Evolutionary conservation across 2,113 vertebrate species (phyloP).

Genomic region (Aix galericulata): DNA sequence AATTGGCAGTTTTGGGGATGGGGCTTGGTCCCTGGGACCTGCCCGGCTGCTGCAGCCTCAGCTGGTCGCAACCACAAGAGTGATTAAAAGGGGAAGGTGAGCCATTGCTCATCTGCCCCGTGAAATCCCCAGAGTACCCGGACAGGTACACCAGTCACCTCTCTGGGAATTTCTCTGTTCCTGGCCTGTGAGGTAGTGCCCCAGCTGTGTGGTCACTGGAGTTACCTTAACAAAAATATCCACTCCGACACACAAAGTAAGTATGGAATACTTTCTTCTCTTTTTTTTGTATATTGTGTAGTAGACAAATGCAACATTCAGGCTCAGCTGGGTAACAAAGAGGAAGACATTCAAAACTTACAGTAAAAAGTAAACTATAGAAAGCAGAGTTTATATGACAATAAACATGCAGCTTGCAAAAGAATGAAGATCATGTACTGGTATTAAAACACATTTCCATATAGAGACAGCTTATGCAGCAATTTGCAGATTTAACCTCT

Average conservation of each 20-base stretch:
- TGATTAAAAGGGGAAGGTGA: background rate
- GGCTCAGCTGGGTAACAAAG: background rate
- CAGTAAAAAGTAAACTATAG: conserved; percentile 2
- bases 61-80: rapidly evolving
- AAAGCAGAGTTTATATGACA: conserved; percentile 58
- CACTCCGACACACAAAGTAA: background rate
- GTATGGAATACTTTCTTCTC: background rate
- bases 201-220: background rate
- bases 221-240: background rate
- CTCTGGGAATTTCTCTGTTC: rapidly evolving
- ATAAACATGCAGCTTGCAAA: conserved; percentile 57
- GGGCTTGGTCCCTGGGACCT: rapidly evolving
- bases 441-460: conserved; percentile 32
- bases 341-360: conserved; percentile 3
- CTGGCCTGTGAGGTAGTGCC: background rate
- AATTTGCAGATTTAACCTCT: conserved; percentile 27
- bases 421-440: conserved; percentile 29
- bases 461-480: conserved; percentile 30
- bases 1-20: rapidly evolving
- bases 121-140: rapidly evolving
- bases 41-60: background rate
- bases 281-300: background rate
- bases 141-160: rapidly evolving
- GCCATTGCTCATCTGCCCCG: background rate
- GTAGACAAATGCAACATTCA: conserved; percentile 8